phyloP scores from a whole-genome alignment of 1,140 invertebrate genomes.

The Tetramorium parvispinum region DNA sequence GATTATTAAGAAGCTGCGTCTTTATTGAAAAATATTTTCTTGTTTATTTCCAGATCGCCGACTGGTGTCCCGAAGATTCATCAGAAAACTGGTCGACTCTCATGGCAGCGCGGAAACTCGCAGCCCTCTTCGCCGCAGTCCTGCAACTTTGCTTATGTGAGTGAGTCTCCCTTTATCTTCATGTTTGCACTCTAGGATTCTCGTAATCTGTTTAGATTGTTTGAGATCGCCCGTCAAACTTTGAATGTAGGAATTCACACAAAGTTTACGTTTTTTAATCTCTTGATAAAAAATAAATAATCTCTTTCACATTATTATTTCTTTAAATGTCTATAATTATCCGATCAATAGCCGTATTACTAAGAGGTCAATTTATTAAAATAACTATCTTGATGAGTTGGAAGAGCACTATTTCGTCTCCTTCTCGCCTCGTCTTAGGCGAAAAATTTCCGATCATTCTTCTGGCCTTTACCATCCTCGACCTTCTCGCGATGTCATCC shows the following conservation, averaged over 20 bases:
- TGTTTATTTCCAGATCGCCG: conserved; percentile 64
- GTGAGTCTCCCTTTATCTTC: conserved; percentile 63
- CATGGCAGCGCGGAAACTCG: conserved; percentile 84
- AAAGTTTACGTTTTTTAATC: neutral
- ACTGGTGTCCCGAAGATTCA: conserved; percentile 74
- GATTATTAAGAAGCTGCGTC: neutral
- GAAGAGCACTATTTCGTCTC: neutral
- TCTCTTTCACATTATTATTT: neutral
- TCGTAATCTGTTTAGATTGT: conserved; percentile 6
- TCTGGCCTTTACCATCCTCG: conserved; percentile 1
- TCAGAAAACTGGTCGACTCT: conserved; percentile 73
- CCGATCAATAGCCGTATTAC: neutral
- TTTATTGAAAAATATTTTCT: neutral
- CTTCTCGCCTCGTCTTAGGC: neutral
- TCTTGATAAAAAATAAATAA: neutral
- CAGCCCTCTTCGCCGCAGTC: conserved; percentile 79
- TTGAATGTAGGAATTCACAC: neutral
- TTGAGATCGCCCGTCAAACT: neutral
- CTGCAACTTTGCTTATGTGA: conserved; percentile 83
- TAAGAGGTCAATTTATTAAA: neutral
- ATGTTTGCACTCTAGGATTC: too few relatives aligned
- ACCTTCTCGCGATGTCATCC: conserved; percentile 11
- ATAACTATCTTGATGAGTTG: neutral
- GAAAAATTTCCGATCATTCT: conserved; percentile 15
- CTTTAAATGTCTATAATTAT: neutral